Conservation (phyloP, 2,797 vertebrate species). For the Neosilurus hyrtlii region DNA sequence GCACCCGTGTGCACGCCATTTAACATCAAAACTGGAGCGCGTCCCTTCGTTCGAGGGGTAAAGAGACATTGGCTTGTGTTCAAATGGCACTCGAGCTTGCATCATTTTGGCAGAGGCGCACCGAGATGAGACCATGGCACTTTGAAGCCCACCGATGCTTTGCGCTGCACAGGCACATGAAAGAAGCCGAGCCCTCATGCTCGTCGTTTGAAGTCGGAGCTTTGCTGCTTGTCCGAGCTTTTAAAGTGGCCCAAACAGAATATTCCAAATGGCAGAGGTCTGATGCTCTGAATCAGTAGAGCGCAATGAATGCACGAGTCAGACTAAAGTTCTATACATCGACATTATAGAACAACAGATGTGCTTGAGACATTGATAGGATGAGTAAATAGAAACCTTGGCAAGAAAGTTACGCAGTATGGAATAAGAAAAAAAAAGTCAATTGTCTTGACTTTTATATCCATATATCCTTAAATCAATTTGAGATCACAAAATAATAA, state of each 20-base stretch:
- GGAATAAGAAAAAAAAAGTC: background rate
- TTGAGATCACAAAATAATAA: background rate
- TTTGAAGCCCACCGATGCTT: constrained; percentile 54
- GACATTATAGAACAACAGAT: constrained; percentile 19
- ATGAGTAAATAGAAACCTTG: background rate
- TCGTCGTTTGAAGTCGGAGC: constrained; percentile 51
- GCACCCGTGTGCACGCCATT: constrained; percentile 28
- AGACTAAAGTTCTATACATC: constrained; percentile 20
- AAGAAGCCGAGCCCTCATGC: constrained; percentile 40
- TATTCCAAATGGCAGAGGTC: constrained; percentile 27
- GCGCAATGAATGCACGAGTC: constrained; percentile 10
- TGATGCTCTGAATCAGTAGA: constrained; percentile 4
- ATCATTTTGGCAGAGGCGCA: constrained; percentile 43
- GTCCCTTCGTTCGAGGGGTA: constrained; percentile 10
- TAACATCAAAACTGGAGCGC: constrained; percentile 38
- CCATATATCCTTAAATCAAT: background rate
- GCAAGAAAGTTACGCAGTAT: background rate
- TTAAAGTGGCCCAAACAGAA: constrained; percentile 30
- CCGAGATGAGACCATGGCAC: constrained; percentile 30
- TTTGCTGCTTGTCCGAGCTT: constrained; percentile 5
- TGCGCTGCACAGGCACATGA: constrained; percentile 44
- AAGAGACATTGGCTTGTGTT: constrained; percentile 39
- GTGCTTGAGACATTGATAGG: constrained; percentile 8
- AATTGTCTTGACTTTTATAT: background rate
- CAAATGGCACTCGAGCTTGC: constrained; percentile 50